Base-by-base conservation (phyloP, 2,113 vertebrate species). In the Chrysochloris asiatica region DNA sequence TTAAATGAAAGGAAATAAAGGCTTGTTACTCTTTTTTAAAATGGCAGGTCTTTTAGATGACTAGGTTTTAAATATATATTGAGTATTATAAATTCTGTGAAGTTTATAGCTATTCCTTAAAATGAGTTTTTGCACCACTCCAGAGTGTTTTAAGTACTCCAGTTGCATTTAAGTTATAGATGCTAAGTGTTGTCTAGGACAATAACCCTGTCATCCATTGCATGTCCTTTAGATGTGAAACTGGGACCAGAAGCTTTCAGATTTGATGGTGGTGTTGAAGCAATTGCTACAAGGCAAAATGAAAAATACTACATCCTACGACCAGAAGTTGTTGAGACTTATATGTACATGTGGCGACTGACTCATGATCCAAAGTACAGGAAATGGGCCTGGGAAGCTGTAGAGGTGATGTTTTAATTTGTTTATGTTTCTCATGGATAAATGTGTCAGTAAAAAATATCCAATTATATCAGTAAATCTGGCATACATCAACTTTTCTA, bases 291-390 rank as follows among this genome's bases (percentile, higher is more conserved):
- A 0, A 98, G 99, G 63, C 99, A 99, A 95, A 99, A 99, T 59
- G 99, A 99, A 96, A 99, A 99, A 85, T 99, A 99, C 96, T 99
- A 99, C 97, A 99, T 99, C 97, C 98, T 99, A 10, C 98, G 99
- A 3, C 99, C 99, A 0, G 99, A 99, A 96, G 99, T 99, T 75
- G 98, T 99, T 52, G 99, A 99, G 98, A 99, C 99, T 22, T 99
- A 99, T 97, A 99, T 99, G 99, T 99, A 99, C 97, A 98, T 99
- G 99, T 99, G 99, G 99, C 98, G 99, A 93, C 98, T 99, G 94
- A 99, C 99, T 72, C 99, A 99, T 0, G 99, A 99, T 92, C 99
- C 99, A 61, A 99, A 99, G 86, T 99, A 99, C 97, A 98, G 99
- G 41, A 98, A 99, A 88, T 99, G 99, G 99, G 99, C 99, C 95